phyloP scores from a whole-genome alignment of 2,888 invertebrate species.

The Hyles lineata region DNA sequence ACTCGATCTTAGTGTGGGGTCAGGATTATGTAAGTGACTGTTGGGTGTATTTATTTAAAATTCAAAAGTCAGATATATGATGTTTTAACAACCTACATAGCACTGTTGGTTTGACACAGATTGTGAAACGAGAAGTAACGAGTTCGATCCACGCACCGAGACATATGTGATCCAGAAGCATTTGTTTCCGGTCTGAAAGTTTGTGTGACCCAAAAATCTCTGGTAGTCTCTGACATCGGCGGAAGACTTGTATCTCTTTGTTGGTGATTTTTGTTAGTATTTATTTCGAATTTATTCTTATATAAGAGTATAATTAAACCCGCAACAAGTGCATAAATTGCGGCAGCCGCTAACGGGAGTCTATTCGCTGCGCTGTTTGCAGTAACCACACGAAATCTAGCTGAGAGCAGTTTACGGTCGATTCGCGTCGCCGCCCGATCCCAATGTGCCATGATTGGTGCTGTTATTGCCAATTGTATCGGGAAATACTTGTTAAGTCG shows the following conservation, averaged over 20 bases:
- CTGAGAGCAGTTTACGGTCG: slow-evolving; percentile 44
- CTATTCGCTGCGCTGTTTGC: slow-evolving; percentile 43
- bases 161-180: too few species aligned
- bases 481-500: not conserved
- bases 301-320: slow-evolving; percentile 27
- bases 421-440: slow-evolving; percentile 30
- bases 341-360: slow-evolving; percentile 54
- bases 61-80: too few species aligned
- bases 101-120: too few species aligned
- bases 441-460: slow-evolving; percentile 4
- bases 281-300: too few species aligned
- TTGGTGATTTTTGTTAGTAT: too few species aligned
- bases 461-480: slow-evolving; percentile 1
- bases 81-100: too few species aligned
- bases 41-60: too few species aligned
- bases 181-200: not conserved
- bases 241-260: too few species aligned
- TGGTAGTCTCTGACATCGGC: not conserved
- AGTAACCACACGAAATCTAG: slow-evolving; percentile 52
- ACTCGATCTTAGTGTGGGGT: too few species aligned
- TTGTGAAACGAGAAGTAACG: too few species aligned
- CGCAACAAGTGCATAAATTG: slow-evolving; percentile 39
- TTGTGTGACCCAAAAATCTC: not conserved
- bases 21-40: too few species aligned
- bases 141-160: too few species aligned